A percentile compares a stretch with the other conserved stretches of the same genome.
Conservation (phyloP, 1,140 invertebrate species). For the Drosophila persimilis region DNA sequence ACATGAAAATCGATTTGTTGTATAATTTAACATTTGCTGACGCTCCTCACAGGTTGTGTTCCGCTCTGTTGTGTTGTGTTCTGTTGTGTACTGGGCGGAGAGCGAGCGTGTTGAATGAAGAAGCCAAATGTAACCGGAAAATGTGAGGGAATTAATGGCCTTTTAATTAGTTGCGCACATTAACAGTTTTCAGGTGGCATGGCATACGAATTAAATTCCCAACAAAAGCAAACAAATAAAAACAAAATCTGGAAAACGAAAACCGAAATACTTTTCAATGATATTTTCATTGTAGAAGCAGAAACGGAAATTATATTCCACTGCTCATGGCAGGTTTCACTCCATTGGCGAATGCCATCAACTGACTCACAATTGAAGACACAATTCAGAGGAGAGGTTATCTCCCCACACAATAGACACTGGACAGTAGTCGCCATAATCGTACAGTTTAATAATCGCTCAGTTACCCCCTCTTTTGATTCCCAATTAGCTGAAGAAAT, state of each 20-base stretch:
- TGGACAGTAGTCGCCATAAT: background rate
- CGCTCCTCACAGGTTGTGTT: conserved; percentile 6
- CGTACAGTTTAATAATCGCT: background rate
- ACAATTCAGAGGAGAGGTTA: too few species aligned
- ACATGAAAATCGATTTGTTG: conserved; percentile 67
- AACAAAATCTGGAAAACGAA: background rate
- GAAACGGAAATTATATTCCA: too few species aligned
- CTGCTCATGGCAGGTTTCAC: too few species aligned
- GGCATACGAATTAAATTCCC: background rate
- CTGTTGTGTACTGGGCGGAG: too few species aligned
- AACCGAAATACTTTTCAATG: background rate
- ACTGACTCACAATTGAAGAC: too few species aligned
- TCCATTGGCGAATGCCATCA: too few species aligned
- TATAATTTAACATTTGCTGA: conserved; percentile 58
- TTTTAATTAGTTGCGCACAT: conserved; percentile 62
- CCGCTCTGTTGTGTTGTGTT: conserved; percentile 6
- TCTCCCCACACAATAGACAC: background rate
- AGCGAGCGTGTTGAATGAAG: conserved; percentile 19
- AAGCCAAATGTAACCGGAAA: conserved; percentile 35
- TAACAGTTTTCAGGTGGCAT: conserved; percentile 20
- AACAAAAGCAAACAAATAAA: too few species aligned
- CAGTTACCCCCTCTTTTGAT: background rate
- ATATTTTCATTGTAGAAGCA: too few species aligned
- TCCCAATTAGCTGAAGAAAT: conserved; percentile 30
- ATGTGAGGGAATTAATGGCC: conserved; percentile 56